These are phyloP conservation scores for Pomacea maculata DNA, from an alignment of 1,140 invertebrate species.

Conservation along the genomic window DNA sequence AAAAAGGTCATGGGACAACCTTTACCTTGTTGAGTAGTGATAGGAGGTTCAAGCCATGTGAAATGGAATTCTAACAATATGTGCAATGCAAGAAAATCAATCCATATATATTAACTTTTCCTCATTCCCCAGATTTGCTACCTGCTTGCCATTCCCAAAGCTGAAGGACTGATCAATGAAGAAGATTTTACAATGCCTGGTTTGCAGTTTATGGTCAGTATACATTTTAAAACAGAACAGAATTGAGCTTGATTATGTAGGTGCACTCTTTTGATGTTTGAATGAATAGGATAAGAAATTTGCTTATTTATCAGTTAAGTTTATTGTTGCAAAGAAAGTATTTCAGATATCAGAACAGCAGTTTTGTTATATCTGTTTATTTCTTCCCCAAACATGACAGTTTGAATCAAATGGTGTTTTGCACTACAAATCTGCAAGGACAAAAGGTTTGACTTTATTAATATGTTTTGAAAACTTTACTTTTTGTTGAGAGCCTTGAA, in stretches of 20 bases:
- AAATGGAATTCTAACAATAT: not conserved
- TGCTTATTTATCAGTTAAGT: too few relatives aligned
- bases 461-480: not conserved
- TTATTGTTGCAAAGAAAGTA: too few relatives aligned
- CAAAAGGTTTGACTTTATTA: constrained; percentile 70
- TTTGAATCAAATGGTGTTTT: constrained; percentile 75
- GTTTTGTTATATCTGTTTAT: not conserved
- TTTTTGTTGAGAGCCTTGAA: not conserved
- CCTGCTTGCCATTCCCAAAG: constrained; percentile 76
- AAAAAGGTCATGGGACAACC: too few relatives aligned
- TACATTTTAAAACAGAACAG: constrained; percentile 1
- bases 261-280: too few relatives aligned
- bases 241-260: too few relatives aligned
- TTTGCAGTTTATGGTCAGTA: constrained; percentile 75
- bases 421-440: constrained; percentile 80
- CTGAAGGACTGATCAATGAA: constrained; percentile 68
- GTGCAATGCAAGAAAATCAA: not conserved
- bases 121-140: constrained; percentile 75
- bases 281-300: too few relatives aligned
- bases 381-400: constrained; percentile 59
- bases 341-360: not conserved
- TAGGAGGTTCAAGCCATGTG: too few relatives aligned
- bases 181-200: constrained; percentile 71
- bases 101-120: too few relatives aligned
- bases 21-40: too few relatives aligned